Evolutionary conservation across 2,797 vertebrate genomes (phyloP), one percentile per base, ranked within the genome.

Genomic region (Melanotaenia boesemani): DNA sequence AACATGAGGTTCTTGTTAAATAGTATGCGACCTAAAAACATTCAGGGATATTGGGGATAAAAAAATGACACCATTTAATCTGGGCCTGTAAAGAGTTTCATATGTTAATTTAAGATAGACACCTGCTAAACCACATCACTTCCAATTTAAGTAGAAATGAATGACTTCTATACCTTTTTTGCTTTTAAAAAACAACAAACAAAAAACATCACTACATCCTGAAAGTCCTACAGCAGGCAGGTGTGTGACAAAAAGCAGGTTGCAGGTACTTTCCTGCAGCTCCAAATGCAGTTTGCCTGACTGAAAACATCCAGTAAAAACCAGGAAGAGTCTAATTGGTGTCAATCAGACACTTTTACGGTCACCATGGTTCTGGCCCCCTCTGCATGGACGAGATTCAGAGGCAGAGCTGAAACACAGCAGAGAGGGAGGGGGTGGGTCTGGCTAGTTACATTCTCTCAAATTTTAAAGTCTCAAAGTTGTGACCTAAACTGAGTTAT

Each of bases 331-430:
- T 37, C 36, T 24, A 39, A 61, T 22, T 5, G 13, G 12, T 24
- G 36, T 39, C 58, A 22, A 13, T 60, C n/a, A 13, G 34, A 5
- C 57, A 59, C 28, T 59, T 44, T 12, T 41, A 39, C 4, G 5
- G 41, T 44, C 15, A 52, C 9, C 48, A 22, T 22, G n/a, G 48
- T 22, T 48, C n/a, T 10, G 9, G 46, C 5, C 46, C 20, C 46
- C 8, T 20, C 41, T 48, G 46, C 20, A 48, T 20, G 8, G 20
- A n/a, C 46, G 20, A n/a, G 36, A 16, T 60, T 60, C 12, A 34
- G 6, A 60, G 58, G 58, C 32, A 36, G 58, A 60, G 34, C 34
- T 61, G 59, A 24, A 41, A 22, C 59, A 62, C 37, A 62, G 37
- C 22, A 26, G 36, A 62, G 59, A 62, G 59, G 59, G 37, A 15